A percentile compares a stretch with the other conserved stretches of the same genome.
These are phyloP conservation scores for Silurus aristotelis DNA, from an alignment of 2,797 vertebrate genomes.

Conservation along the genomic window DNA sequence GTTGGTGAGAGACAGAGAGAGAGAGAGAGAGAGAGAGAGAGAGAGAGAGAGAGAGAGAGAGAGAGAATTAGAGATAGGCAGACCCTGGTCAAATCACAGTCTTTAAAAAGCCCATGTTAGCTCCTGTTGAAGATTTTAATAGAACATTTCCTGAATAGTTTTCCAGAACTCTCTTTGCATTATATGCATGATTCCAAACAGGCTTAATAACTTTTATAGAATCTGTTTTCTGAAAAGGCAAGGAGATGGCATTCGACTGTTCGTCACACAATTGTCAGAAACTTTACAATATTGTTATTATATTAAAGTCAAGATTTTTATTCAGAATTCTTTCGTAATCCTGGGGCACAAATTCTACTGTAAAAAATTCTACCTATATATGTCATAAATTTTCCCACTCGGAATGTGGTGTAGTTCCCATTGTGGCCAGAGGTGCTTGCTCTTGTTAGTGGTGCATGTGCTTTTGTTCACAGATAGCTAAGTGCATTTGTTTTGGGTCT, in stretches of 20 bases:
- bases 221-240: neutral
- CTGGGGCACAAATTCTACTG: neutral
- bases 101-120: neutral
- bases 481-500: neutral
- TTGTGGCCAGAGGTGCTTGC: neutral
- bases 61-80: constrained; percentile 4
- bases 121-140: neutral
- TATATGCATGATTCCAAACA: neutral
- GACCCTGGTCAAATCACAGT: neutral
- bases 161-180: neutral
- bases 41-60: constrained; percentile 4
- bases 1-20: constrained; percentile 36
- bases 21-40: constrained; percentile 15
- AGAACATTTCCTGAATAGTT: neutral
- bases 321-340: neutral
- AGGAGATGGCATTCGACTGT: neutral
- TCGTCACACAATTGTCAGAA: neutral
- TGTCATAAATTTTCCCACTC: neutral
- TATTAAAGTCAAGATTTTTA: neutral
- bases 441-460: neutral
- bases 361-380: neutral
- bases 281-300: neutral
- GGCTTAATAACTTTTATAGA: neutral
- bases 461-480: neutral
- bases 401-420: neutral